Evolutionary conservation across 2,888 invertebrate species (phyloP), one percentile per base, ranked within the genome.

Genomic region (Formica aserva): DNA sequence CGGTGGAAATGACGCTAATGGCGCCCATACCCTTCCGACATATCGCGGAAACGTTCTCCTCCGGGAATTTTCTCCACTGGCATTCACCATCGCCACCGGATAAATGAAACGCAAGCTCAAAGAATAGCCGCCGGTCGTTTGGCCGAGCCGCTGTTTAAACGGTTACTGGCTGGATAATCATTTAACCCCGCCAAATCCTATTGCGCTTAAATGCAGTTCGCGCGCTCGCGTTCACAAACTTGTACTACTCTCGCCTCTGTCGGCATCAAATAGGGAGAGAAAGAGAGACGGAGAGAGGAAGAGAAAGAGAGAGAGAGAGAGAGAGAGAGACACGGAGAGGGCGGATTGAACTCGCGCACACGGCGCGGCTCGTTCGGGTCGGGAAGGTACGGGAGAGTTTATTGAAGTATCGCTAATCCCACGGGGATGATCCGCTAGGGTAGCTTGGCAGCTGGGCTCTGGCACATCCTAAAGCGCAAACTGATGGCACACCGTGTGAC

Each of bases 331-430:
- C 71, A 69, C 29, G 29, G 35, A 60, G 60, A 63, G 69, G 60
- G 74, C 57, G 69, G 35, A 65, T 52, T 69, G 32, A 60, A 77
- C 74, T 60, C 62, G 60, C 67, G 75, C 77, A 66, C 67, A 32
- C 41, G 13, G 41, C 62, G 63, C 55, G 22, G 65, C 48, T 48
- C 82, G 82, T 78, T 26, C 82, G 32, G 76, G 80, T 85, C 55
- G 78, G 77, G 86, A 86, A 83, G 87, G 85, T 85, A 86, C 82
- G 55, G 85, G 90, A 90, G 92, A 90, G 92, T 92, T 92, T 93
- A 92, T 93, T 93, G 93, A 93, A 92, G 92, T 91, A 91, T 91
- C 92, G 92, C 92, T 93, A 93, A 94, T 92, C 92, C 91, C 88
- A 84, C 83, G 85, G 78, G 92, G 91, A 90, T 91, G 91, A 93